A percentile compares a stretch with the other conserved stretches of the same genome.
Evolutionary conservation across 2,888 invertebrate species (phyloP).

Genomic region (Antheraea yamamai): DNA sequence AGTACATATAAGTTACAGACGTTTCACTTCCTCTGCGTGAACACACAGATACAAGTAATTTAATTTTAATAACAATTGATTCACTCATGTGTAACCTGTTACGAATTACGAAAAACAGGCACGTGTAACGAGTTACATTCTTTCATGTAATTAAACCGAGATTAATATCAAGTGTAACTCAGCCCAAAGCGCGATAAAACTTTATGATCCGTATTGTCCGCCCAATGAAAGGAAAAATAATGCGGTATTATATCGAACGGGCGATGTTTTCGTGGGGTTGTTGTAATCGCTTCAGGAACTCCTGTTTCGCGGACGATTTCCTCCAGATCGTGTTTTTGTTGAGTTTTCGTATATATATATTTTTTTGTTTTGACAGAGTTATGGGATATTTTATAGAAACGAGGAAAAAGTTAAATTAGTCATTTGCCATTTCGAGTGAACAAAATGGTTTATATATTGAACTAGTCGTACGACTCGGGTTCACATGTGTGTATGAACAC

Average conservation of each 20-base stretch:
- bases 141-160: background rate
- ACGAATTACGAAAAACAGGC: background rate
- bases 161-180: conserved; percentile 29
- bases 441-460: too few relatives aligned
- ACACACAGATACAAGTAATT: too few relatives aligned
- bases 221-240: conserved; percentile 62
- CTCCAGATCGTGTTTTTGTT: conserved; percentile 22
- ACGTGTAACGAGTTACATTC: background rate
- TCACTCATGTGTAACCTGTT: background rate
- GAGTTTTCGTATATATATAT: conserved; percentile 19
- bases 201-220: conserved; percentile 67
- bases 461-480: too few relatives aligned
- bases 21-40: too few relatives aligned
- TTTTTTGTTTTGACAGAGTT: background rate
- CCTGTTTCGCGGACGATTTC: conserved; percentile 25
- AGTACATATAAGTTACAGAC: too few relatives aligned
- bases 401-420: too few relatives aligned
- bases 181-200: conserved; percentile 50
- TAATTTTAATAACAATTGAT: too few relatives aligned
- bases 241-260: conserved; percentile 46
- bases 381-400: background rate
- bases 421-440: too few relatives aligned
- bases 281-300: conserved; percentile 16
- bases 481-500: too few relatives aligned
- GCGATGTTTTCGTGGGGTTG: conserved; percentile 15